phyloP scores from a whole-genome alignment of 2,797 vertebrate genomes.

The Ctenochaetus hawaiiensis region DNA sequence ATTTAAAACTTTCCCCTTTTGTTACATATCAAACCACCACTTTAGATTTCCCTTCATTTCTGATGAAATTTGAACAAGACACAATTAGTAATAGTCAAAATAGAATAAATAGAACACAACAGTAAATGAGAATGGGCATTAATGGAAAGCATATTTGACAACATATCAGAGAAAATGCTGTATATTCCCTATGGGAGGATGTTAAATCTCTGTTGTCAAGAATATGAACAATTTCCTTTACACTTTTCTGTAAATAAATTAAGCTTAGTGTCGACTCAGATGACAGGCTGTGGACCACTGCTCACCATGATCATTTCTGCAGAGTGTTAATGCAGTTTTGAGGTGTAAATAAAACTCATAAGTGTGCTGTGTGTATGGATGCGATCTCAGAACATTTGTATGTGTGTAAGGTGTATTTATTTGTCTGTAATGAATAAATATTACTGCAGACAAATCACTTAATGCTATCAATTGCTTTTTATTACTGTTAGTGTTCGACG shows the following conservation, averaged over 20 bases:
- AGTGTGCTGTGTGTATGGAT: slow-evolving; percentile 32
- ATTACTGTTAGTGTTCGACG: background rate
- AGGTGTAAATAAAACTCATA: slow-evolving; percentile 20
- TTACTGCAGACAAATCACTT: background rate
- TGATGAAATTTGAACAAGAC: background rate
- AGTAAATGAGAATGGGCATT: slow-evolving; percentile 41
- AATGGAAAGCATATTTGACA: slow-evolving; percentile 11
- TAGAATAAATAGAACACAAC: slow-evolving; percentile 2
- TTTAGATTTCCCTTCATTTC: background rate
- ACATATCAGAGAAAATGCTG: slow-evolving; percentile 41
- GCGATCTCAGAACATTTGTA: background rate
- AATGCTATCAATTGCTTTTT: slow-evolving; percentile 1
- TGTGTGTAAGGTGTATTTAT: slow-evolving; percentile 22
- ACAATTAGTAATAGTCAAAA: background rate
- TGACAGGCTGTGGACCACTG: slow-evolving; percentile 50
- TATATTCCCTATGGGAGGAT: slow-evolving; percentile 68
- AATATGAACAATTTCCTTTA: slow-evolving; percentile 40
- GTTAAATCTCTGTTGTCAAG: slow-evolving; percentile 56
- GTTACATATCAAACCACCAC: background rate
- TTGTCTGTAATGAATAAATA: slow-evolving; percentile 47
- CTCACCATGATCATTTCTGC: slow-evolving; percentile 33
- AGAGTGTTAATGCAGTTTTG: slow-evolving; percentile 7
- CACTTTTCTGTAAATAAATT: slow-evolving; percentile 44
- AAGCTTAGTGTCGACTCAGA: slow-evolving; percentile 16
- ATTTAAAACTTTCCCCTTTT: background rate